Evolutionary conservation across 2,797 vertebrate species (phyloP).

Genomic region (Galagoides demidoff): DNA sequence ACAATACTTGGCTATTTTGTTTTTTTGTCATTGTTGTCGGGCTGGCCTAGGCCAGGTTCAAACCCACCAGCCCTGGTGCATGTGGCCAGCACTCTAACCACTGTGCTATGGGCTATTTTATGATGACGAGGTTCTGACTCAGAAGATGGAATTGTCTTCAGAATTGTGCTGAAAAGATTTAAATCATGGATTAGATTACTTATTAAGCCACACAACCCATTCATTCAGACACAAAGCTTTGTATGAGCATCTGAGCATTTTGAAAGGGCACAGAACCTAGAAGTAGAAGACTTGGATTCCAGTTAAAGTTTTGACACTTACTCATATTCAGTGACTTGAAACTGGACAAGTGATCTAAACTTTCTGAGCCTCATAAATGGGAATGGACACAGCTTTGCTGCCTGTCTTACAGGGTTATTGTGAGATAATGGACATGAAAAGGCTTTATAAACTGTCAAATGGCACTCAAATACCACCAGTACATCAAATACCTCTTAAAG

Average conservation of each 20-base stretch:
- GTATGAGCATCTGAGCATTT: not conserved
- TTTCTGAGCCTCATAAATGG: not conserved
- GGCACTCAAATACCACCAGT: not conserved
- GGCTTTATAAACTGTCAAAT: not conserved
- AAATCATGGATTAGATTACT: not conserved
- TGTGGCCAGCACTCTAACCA: too few species aligned
- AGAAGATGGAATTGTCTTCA: not conserved
- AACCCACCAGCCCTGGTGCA: too few species aligned
- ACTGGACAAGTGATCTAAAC: not conserved
- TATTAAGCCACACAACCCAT: not conserved
- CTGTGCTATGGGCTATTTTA: not conserved
- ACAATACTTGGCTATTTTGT: too few species aligned
- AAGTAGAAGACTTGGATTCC: not conserved
- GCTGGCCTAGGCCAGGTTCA: too few species aligned
- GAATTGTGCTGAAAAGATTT: not conserved
- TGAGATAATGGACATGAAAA: not conserved
- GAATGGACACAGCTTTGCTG: not conserved
- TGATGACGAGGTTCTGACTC: not conserved
- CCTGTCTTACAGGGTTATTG: not conserved
- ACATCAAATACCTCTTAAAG: not conserved
- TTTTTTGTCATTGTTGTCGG: too few species aligned
- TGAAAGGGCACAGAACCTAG: not conserved
- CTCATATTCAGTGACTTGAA: conserved; percentile 27
- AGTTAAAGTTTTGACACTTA: not conserved
- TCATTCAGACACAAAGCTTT: conserved; percentile 3